Conservation (phyloP, 2,797 vertebrate species). For the Hemitrygon akajei region DNA sequence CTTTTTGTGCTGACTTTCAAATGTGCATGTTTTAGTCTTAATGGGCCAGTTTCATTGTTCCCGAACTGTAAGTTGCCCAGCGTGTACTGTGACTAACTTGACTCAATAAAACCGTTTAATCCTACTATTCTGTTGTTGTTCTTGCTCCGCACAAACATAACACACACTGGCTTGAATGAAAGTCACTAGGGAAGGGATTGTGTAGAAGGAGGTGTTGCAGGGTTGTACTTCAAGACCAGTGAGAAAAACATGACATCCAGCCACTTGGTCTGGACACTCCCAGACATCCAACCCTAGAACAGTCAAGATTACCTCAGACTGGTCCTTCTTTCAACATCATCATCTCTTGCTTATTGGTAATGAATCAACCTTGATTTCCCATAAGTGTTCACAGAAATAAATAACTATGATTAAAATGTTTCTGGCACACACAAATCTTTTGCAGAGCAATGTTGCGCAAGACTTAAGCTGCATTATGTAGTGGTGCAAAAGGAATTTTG, state of each 20-base stretch:
- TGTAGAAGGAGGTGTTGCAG: not conserved
- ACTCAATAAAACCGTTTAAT: no score
- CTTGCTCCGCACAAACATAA: no score
- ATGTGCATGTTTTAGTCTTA: no score
- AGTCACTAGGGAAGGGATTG: not conserved
- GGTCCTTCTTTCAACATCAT: not conserved
- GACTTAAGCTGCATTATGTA: not conserved
- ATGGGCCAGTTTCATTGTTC: no score
- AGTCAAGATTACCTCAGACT: not conserved
- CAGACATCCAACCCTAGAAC: not conserved
- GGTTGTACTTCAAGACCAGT: not conserved
- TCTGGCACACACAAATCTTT: not conserved
- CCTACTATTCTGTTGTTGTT: no score
- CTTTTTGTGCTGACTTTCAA: no score
- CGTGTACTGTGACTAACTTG: no score
- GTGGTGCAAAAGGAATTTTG: not conserved
- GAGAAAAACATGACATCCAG: not conserved
- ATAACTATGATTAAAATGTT: not conserved
- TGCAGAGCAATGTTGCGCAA: not conserved
- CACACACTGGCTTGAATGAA: no score
- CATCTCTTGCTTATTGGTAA: not conserved
- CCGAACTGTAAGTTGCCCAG: no score
- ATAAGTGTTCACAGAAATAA: not conserved
- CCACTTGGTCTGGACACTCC: not conserved
- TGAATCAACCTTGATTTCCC: not conserved